Conservation (phyloP, 1,140 invertebrate genomes). For the Anoplolepis gracilipes region DNA sequence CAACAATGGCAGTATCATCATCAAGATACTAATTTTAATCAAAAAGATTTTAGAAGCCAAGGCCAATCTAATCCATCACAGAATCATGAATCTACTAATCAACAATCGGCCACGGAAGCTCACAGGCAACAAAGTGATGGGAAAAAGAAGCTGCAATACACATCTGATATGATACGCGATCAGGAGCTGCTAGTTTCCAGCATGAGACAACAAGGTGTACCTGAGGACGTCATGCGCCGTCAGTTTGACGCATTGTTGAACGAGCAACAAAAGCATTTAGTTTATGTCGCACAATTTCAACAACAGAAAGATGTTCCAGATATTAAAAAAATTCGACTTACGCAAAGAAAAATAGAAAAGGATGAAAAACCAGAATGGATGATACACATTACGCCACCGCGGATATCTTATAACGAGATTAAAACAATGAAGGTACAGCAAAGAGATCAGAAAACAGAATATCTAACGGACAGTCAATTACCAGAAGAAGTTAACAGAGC, state of each 20-base stretch:
- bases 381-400: constrained; percentile 76
- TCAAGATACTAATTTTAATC: background rate
- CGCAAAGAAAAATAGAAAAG: constrained; percentile 11
- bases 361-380: constrained; percentile 81
- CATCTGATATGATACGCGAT: constrained; percentile 78
- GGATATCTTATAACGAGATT: constrained; percentile 72
- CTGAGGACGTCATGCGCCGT: constrained; percentile 76
- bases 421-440: constrained; percentile 60
- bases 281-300: constrained; percentile 66
- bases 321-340: background rate
- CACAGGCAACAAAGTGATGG: background rate
- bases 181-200: constrained; percentile 77
- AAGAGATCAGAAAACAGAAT: background rate
- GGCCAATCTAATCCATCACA: background rate
- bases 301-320: constrained; percentile 12
- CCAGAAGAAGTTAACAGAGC: background rate
- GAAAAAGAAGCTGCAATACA: constrained; percentile 69
- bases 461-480: background rate
- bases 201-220: constrained; percentile 79
- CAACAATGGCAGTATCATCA: background rate
- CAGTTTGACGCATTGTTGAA: constrained; percentile 79
- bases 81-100: background rate
- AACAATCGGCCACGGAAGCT: background rate
- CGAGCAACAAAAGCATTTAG: constrained; percentile 78
- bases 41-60: background rate